Evolutionary conservation across 2,113 vertebrate species (phyloP).

Genomic region (Phocoena phocoena): DNA sequence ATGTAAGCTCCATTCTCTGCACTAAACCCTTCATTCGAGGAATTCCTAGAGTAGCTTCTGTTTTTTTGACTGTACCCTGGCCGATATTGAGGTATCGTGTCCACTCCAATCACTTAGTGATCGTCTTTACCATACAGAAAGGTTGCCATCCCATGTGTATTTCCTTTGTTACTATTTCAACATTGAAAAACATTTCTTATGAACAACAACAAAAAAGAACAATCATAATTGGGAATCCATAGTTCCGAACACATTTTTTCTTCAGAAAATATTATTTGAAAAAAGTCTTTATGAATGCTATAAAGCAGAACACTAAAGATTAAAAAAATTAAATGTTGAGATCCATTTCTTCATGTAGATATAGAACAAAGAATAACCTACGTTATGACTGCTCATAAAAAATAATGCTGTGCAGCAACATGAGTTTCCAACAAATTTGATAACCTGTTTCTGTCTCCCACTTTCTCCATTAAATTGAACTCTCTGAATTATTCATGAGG

Average conservation of each 20-base stretch:
- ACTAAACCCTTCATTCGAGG: background rate
- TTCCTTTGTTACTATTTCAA: background rate
- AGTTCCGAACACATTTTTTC: background rate
- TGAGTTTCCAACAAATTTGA: slow-evolving; percentile 79
- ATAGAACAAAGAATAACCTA: slow-evolving; percentile 66
- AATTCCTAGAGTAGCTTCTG: background rate
- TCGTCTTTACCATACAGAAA: background rate
- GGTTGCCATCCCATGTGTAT: background rate
- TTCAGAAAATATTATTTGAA: slow-evolving; percentile 3
- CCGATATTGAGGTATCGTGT: too few species aligned
- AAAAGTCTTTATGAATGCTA: background rate
- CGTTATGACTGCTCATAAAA: slow-evolving; percentile 54
- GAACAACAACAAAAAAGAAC: background rate
- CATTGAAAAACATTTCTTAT: background rate
- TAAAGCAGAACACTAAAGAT: background rate
- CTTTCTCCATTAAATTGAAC: slow-evolving; percentile 83
- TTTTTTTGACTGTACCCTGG: background rate
- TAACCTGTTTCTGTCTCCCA: slow-evolving; percentile 83
- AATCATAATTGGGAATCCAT: background rate
- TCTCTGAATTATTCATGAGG: slow-evolving; percentile 85
- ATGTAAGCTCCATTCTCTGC: background rate
- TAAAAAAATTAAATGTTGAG: background rate
- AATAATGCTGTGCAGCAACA: slow-evolving; percentile 68
- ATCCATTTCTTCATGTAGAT: slow-evolving; percentile 36
- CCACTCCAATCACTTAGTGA: background rate